Conservation (phyloP, 2,888 invertebrate species). For the Geotrupes spiniger region DNA sequence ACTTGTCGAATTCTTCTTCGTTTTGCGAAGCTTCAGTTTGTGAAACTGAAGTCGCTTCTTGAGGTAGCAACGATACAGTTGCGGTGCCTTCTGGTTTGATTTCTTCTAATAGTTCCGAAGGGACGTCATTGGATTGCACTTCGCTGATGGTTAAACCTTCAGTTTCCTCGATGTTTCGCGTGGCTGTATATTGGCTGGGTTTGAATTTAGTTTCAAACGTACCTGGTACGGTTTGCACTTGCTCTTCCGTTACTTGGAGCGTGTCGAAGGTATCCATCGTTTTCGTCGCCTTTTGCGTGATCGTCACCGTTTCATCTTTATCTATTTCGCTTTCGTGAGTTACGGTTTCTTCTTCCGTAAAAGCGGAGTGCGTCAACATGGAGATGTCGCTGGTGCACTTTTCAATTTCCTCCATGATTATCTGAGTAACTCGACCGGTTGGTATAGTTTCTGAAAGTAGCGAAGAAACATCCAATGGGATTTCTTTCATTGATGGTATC, state of each 20-base stretch:
- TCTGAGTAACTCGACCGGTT: conserved; percentile 44
- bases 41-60: conserved; percentile 64
- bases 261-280: conserved; percentile 39
- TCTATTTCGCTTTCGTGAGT: conserved; percentile 25
- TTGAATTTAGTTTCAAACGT: conserved; percentile 49
- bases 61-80: conserved; percentile 56
- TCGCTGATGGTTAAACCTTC: conserved; percentile 53
- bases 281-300: conserved; percentile 26
- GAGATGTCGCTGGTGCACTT: conserved; percentile 45
- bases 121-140: conserved; percentile 44
- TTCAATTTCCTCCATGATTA: conserved; percentile 29
- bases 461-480: conserved; percentile 51
- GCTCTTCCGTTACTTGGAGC: conserved; percentile 53
- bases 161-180: conserved; percentile 46
- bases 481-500: conserved; percentile 67
- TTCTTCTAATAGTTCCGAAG: conserved; percentile 51
- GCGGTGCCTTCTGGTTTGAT: conserved; percentile 53
- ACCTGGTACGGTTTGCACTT: conserved; percentile 51
- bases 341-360: conserved; percentile 37
- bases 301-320: conserved; percentile 21
- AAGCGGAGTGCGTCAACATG: conserved; percentile 49
- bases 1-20: conserved; percentile 58
- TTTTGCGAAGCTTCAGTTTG: conserved; percentile 61
- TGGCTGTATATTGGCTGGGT: conserved; percentile 49
- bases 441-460: conserved; percentile 54